phyloP scores from a whole-genome alignment of 1,140 invertebrate genomes.

The Asobara japonica region DNA sequence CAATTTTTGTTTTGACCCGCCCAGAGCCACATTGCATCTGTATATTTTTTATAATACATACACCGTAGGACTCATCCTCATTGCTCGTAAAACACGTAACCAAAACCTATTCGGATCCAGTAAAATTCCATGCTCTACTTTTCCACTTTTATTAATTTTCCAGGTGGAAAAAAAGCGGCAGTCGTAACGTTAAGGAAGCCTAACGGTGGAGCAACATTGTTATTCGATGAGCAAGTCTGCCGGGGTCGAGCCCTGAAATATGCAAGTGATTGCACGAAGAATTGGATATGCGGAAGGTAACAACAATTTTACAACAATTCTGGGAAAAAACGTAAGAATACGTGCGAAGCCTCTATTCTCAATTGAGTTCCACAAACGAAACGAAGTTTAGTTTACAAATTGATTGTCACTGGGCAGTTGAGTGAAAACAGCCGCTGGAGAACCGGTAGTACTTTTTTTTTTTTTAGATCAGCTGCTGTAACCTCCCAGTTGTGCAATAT shows the following conservation, averaged over 20 bases:
- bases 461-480: no score
- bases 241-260: background rate
- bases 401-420: no score
- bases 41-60: no score
- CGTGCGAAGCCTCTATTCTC: no score
- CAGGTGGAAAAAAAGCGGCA: background rate
- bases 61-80: background rate
- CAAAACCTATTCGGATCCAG: background rate
- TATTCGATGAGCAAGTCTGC: background rate
- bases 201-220: background rate
- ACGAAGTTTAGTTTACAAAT: no score
- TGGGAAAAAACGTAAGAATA: no score
- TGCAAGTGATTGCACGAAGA: background rate
- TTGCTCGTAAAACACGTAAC: background rate
- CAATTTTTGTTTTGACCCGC: no score
- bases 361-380: no score
- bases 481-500: no score
- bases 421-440: no score
- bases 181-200: background rate
- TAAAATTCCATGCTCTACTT: background rate
- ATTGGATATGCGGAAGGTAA: background rate
- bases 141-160: background rate
- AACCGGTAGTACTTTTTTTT: no score
- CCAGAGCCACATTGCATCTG: no score
- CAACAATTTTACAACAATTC: background rate